Base-by-base conservation (phyloP, 2,888 invertebrate genomes). In the Cenopis cana region DNA sequence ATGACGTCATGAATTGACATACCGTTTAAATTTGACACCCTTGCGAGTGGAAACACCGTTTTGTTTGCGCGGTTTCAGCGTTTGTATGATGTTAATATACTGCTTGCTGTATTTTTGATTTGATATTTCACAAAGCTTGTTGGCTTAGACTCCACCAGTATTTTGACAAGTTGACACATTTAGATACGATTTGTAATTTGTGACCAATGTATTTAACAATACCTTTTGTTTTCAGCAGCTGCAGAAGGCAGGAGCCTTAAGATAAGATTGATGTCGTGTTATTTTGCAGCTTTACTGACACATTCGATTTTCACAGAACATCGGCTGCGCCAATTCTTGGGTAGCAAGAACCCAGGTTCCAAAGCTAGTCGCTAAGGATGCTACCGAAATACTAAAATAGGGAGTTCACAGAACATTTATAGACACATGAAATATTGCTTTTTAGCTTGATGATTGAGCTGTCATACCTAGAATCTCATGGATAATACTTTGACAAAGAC, bases 201-300 rank as follows among this genome's bases (percentile, higher is more conserved):
- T 54, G 17, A 49, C 18, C 61, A 61, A 68, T 50, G 49, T 17
- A 54, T 68, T 61, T 57, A 72, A 72, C 54, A 54, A 68, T 64
- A 57, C 56, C 24, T 62, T 72, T 72, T 64, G 12, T 72, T 68
- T 72, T 38, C 72, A 72, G 68, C 52, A 41, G 72, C 61, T 68
- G 68, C 68, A 57, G 57, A 72, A 68, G 72, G 72, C 68, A 57
- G 68, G 68, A 41, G 61, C 57, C 71, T 67, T 67, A 29, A 71
- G 71, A 67, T 71, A 71, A 71, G 71, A 67, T 67, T 49, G 60
- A 67, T 67, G 71, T 71, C 49, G 66, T 70, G 65, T 49, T 61
- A 12, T n/a, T 46, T 66, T 71, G 55, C 70, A 66, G 60, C 60
- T 66, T 57, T n/a, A 36, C 50, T 52, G 14, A 46, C 46, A 49